These are phyloP conservation scores for Noctilio leporinus DNA, from an alignment of 2,113 vertebrate genomes.

Conservation along the genomic window DNA sequence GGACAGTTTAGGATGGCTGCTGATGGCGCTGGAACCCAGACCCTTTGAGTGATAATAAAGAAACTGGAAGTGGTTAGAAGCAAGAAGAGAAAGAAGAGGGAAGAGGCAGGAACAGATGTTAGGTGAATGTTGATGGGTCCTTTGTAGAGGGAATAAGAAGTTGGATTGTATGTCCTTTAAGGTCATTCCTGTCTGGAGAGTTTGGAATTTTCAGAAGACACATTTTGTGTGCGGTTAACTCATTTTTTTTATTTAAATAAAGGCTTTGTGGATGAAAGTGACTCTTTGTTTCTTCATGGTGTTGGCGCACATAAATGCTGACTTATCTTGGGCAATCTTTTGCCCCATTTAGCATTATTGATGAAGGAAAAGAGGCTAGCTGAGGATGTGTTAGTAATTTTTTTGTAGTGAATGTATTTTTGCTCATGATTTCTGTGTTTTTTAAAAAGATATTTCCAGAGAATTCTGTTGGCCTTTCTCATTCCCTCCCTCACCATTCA, in stretches of 20 bases:
- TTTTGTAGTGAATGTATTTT: background rate
- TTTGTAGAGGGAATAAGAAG: background rate
- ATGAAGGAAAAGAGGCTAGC: background rate
- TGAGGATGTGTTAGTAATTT: background rate
- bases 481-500: no score
- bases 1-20: background rate
- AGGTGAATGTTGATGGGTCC: background rate
- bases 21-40: background rate
- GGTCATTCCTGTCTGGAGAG: background rate
- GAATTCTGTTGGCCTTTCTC: background rate
- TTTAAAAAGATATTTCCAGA: background rate
- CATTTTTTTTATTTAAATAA: constrained; percentile 20
- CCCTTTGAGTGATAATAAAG: background rate
- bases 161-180: background rate
- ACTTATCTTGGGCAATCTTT: constrained; percentile 10
- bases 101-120: background rate
- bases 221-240: background rate
- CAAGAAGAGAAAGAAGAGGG: background rate
- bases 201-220: constrained; percentile 32
- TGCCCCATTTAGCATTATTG: constrained; percentile 35
- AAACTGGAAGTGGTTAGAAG: background rate
- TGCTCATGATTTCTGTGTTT: background rate
- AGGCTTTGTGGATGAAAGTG: background rate
- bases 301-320: constrained; percentile 29
- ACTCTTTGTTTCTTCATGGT: constrained; percentile 19